These are phyloP conservation scores for Psilanteris sp. DNA, from an alignment of 1,140 invertebrate genomes.

Conservation along the genomic window DNA sequence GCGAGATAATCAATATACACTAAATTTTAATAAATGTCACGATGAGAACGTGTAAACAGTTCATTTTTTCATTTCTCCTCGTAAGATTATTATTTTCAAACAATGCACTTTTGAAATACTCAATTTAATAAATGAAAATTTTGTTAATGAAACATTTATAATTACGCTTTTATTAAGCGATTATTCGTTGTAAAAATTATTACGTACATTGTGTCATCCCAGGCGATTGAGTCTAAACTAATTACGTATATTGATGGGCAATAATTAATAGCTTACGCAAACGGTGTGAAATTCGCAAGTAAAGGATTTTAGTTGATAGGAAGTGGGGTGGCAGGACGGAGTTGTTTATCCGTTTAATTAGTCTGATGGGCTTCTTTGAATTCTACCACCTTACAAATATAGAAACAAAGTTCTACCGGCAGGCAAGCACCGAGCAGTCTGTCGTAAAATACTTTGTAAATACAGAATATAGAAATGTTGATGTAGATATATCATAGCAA, in stretches of 20 bases:
- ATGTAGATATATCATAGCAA: slow-evolving; percentile 51
- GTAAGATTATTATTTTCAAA: too few species aligned
- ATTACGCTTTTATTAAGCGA: too few species aligned
- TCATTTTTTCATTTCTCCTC: too few species aligned
- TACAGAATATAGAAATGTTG: slow-evolving; percentile 54
- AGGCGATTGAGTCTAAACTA: slow-evolving; percentile 5
- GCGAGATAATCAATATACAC: background rate
- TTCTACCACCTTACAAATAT: slow-evolving; percentile 51
- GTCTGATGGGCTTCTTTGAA: slow-evolving; percentile 54
- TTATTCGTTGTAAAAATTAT: too few species aligned
- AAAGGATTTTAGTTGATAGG: slow-evolving; percentile 42
- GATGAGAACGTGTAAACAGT: too few species aligned
- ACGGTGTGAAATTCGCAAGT: slow-evolving; percentile 37
- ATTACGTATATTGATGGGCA: slow-evolving; percentile 10
- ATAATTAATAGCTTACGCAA: slow-evolving; percentile 43
- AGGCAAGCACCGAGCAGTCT: slow-evolving; percentile 37
- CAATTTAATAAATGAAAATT: too few species aligned
- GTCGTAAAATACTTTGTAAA: slow-evolving; percentile 61
- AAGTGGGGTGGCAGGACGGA: slow-evolving; percentile 24
- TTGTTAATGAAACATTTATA: too few species aligned
- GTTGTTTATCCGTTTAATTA: slow-evolving; percentile 63
- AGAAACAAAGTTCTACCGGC: slow-evolving; percentile 50
- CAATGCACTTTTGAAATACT: too few species aligned
- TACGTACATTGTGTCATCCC: background rate
- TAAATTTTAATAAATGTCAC: background rate